Evolutionary conservation across 2,113 vertebrate genomes (phyloP).

Genomic region (Tautogolabrus adspersus): DNA sequence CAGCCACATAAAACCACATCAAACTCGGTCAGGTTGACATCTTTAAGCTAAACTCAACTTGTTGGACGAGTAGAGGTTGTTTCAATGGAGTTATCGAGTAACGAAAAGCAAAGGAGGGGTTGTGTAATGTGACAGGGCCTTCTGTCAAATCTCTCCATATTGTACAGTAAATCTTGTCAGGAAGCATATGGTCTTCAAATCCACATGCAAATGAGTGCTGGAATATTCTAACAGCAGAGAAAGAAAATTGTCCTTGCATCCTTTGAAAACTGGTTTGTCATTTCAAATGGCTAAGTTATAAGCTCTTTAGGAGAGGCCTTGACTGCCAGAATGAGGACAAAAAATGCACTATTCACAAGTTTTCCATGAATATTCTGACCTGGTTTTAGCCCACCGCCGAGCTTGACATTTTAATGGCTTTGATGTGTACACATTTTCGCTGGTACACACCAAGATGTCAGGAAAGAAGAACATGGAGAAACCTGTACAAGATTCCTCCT

Average conservation of each 20-base stretch:
- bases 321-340: conserved; percentile 65
- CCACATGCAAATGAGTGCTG: conserved; percentile 58
- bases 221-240: conserved; percentile 43
- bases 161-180: conserved; percentile 65
- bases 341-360: conserved; percentile 54
- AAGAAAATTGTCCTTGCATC: conserved; percentile 43
- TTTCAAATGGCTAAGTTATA: conserved; percentile 44
- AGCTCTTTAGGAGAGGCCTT: conserved; percentile 48
- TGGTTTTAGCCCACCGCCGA: conserved; percentile 53
- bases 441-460: conserved; percentile 48
- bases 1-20: conserved; percentile 18
- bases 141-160: conserved; percentile 42
- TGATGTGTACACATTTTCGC: conserved; percentile 67
- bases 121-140: conserved; percentile 24
- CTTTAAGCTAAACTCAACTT: background rate
- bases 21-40: conserved; percentile 18
- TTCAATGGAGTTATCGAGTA: conserved; percentile 26
- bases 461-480: conserved; percentile 3
- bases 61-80: conserved; percentile 13
- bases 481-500: conserved; percentile 10
- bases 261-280: conserved; percentile 50
- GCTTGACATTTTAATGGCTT: conserved; percentile 78
- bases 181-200: conserved; percentile 67
- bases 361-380: conserved; percentile 57
- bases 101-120: conserved; percentile 7